Evolutionary conservation across 2,888 invertebrate species (phyloP).

Genomic region (Hirtodrosophila trivittata): DNA sequence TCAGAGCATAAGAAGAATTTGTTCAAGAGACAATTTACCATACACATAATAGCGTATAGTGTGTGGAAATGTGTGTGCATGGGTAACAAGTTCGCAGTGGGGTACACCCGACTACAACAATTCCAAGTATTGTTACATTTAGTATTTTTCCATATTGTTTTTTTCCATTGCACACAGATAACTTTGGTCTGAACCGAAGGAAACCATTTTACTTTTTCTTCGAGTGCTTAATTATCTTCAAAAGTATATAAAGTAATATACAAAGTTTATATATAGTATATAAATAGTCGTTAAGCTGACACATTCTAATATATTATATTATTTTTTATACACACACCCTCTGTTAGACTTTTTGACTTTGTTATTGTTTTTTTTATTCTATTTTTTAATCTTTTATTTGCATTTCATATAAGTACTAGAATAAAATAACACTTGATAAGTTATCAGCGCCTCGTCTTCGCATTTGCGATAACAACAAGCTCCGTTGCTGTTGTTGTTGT

Average conservation of each 20-base stretch:
- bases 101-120: too few species aligned
- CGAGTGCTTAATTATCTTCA: constrained; percentile 28
- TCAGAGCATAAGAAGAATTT: too few species aligned
- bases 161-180: constrained; percentile 33
- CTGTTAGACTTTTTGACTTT: constrained; percentile 23
- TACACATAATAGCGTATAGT: too few species aligned
- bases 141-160: neutral
- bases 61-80: too few species aligned
- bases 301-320: neutral
- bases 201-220: constrained; percentile 34
- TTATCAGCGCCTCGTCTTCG: constrained; percentile 60
- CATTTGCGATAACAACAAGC: constrained; percentile 59
- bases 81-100: too few species aligned
- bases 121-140: constrained; percentile 26
- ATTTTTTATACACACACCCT: constrained; percentile 13
- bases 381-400: constrained; percentile 26
- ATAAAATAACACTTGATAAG: constrained; percentile 73
- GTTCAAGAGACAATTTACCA: too few species aligned
- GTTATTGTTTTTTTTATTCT: constrained; percentile 12
- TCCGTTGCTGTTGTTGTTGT: constrained; percentile 38
- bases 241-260: neutral
- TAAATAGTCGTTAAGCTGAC: constrained; percentile 13
- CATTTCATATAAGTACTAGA: constrained; percentile 48
- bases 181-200: constrained; percentile 8
- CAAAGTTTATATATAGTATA: constrained; percentile 1